These are phyloP conservation scores for Teinopalpus imperialis DNA, from an alignment of 2,888 invertebrate species.

Conservation along the genomic window DNA sequence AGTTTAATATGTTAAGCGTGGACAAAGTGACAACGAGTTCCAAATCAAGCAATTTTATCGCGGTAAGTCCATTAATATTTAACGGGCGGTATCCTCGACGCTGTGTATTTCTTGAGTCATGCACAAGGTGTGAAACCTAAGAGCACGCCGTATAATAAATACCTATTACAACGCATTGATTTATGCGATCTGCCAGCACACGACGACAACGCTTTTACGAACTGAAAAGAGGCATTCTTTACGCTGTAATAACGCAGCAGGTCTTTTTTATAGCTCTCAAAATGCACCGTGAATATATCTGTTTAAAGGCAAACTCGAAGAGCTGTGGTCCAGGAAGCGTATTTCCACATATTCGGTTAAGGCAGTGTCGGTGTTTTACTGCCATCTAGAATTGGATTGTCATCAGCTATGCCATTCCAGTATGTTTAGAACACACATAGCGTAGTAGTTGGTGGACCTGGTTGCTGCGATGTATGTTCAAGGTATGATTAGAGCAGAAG, in stretches of 20 bases:
- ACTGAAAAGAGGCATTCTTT: constrained; percentile 16
- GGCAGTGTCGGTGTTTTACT: too few species aligned
- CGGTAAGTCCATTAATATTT: constrained; percentile 46
- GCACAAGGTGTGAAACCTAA: constrained; percentile 51
- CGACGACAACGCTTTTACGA: constrained; percentile 19
- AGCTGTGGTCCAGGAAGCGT: background rate
- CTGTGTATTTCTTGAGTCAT: constrained; percentile 46
- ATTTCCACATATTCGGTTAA: background rate
- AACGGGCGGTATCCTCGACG: constrained; percentile 43
- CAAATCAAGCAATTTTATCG: constrained; percentile 49
- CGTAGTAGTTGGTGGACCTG: too few species aligned
- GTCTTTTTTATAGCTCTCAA: background rate
- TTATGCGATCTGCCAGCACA: constrained; percentile 37
- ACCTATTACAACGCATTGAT: constrained; percentile 45
- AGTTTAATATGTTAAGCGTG: constrained; percentile 32
- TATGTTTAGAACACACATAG: too few species aligned
- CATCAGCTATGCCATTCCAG: too few species aligned
- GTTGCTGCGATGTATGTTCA: too few species aligned
- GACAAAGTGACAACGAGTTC: constrained; percentile 33
- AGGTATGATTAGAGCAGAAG: too few species aligned
- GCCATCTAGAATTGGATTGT: too few species aligned
- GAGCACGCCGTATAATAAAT: constrained; percentile 51
- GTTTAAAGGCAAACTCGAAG: background rate
- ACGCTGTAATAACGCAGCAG: background rate
- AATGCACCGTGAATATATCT: background rate